Evolutionary conservation across 2,113 vertebrate species (phyloP).

Genomic region (Dissostichus mawsoni): DNA sequence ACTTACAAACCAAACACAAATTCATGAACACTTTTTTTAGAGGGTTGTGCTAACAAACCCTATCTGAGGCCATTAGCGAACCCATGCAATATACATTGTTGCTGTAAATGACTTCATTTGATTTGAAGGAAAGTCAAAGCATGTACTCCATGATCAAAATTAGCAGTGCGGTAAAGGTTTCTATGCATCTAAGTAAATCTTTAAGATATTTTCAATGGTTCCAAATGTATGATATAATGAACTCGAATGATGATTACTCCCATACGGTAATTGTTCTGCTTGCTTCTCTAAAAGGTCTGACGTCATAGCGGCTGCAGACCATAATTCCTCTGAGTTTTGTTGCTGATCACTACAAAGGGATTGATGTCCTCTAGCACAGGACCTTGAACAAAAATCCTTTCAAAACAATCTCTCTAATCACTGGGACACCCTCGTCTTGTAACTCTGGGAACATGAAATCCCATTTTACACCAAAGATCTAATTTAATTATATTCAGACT

Average conservation of each 20-base stretch:
- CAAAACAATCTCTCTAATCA: conserved; percentile 40
- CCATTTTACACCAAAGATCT: conserved; percentile 34
- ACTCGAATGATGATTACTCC: conserved; percentile 6
- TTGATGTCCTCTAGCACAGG: background rate
- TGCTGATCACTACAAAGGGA: background rate
- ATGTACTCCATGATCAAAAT: background rate
- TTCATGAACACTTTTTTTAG: no score
- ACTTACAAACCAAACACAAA: background rate
- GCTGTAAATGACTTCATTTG: no score
- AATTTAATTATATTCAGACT: conserved; percentile 47
- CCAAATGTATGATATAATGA: no score
- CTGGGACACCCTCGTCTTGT: conserved; percentile 18
- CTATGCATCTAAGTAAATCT: background rate
- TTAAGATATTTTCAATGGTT: conserved; percentile 6
- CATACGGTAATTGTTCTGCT: conserved; percentile 2
- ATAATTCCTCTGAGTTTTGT: background rate
- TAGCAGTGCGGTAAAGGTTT: background rate
- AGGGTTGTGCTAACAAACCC: no score
- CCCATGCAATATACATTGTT: no score
- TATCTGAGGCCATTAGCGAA: no score
- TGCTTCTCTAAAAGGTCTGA: conserved; percentile 12
- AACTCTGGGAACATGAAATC: conserved; percentile 37
- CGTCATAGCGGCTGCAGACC: background rate
- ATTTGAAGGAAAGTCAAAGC: background rate
- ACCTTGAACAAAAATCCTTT: conserved; percentile 16